Percentiles rank a stretch among this genome's conserved stretches.
These are phyloP conservation scores for Typhlomys cinereus DNA, from an alignment of 2,113 vertebrate genomes.

Conservation along the genomic window DNA sequence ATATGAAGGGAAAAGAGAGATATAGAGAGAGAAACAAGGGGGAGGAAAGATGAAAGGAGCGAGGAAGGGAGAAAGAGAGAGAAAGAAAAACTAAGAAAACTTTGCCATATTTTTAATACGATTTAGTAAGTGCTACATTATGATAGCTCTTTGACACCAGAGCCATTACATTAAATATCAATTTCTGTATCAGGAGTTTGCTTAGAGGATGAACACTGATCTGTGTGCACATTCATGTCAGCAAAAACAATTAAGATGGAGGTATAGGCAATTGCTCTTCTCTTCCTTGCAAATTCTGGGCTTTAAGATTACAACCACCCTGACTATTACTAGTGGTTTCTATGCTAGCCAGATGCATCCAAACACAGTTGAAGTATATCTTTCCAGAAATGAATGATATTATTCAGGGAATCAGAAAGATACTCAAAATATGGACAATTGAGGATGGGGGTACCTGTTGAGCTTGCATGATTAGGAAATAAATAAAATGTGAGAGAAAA, in stretches of 20 bases:
- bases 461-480: too few relatives aligned
- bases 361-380: neutral
- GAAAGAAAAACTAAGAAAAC: neutral
- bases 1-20: neutral
- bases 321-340: neutral
- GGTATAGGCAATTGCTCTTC: neutral
- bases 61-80: neutral
- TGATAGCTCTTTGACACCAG: too few relatives aligned
- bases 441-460: too few relatives aligned
- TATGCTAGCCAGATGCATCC: neutral
- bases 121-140: too few relatives aligned
- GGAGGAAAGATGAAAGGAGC: too few relatives aligned
- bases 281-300: neutral
- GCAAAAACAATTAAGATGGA: neutral
- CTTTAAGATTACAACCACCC: neutral
- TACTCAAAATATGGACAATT: neutral
- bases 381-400: neutral
- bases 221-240: neutral
- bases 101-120: too few relatives aligned
- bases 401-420: neutral
- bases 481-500: neutral
- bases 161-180: neutral
- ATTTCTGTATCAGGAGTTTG: neutral
- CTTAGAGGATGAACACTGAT: neutral
- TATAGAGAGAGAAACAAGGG: too few relatives aligned